Evolutionary conservation across 2,113 vertebrate genomes (phyloP), one percentile per base, ranked within the genome.

Genomic region (Oenanthe melanoleuca): DNA sequence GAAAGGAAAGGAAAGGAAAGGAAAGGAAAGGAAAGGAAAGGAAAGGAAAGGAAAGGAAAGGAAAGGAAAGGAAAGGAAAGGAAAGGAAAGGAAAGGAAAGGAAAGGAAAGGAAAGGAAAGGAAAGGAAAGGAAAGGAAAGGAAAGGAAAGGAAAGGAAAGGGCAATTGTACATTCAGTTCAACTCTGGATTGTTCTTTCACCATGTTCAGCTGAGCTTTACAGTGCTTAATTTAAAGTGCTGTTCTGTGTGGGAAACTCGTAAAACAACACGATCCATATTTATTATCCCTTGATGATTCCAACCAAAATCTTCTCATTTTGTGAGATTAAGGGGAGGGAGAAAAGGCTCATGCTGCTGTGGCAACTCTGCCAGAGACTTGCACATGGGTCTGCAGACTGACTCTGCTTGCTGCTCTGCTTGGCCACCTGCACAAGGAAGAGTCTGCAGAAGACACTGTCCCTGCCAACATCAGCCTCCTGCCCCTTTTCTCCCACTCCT

Each of bases 231-330:
- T 78, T 78, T 85, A 52, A 92, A 92, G 88, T 28, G 52, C 91
- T 52, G 82, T 33, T 95, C 82, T 8, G 3, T 33, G 75, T 65
- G 50, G 70, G 59, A 72, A 85, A 60, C 53, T 80, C 21, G 0
- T 69, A 80, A 44, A 83, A 74, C 71, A 81, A 55, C 78, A 67
- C 3, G 4, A 88, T 88, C 79, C 66, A 31, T 57, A 59, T 89
- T 88, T 89, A 90, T 89, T 89, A 75, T 79, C 88, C 79, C 70
- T 24, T 74, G 61, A 14, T 6, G 40, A 82, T 64, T 86, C 83
- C 4, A 23, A 57, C 53, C 3, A 21, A 65, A 71, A 47, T 52
- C 33, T 59, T 66, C 49, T 61, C 45, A 21, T 60, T 95, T 73
- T 6, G 59, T 40, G 60, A 47, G 49, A 45, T 83, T 45, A 74